A percentile compares a stretch with the other conserved stretches of the same genome.
Conservation (phyloP, 2,888 invertebrate species). For the Caenorhabditis sp. region DNA sequence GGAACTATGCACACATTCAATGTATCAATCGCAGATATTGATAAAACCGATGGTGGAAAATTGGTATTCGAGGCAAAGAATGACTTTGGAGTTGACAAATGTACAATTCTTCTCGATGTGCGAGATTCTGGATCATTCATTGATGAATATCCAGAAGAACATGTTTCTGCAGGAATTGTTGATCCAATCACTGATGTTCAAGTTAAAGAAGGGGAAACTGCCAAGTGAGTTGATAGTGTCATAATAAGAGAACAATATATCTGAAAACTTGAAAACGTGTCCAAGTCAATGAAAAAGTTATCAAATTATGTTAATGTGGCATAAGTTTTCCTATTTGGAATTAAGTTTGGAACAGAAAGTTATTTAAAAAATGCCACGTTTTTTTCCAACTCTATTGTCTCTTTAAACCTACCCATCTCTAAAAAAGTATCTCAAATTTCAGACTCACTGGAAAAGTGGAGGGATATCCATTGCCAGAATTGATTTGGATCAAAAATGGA, state of each 20-base stretch:
- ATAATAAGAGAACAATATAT: no score
- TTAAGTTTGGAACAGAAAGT: no score
- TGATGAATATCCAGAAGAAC: constrained; percentile 24
- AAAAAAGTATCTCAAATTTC: no score
- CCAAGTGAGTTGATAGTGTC: constrained; percentile 7
- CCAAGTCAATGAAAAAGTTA: no score
- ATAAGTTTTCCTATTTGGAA: no score
- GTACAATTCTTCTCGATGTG: constrained; percentile 40
- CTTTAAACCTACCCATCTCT: no score
- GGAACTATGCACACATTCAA: constrained; percentile 38
- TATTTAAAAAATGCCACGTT: no score
- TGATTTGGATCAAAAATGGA: constrained; percentile 67
- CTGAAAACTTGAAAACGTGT: no score
- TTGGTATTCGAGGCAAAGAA: constrained; percentile 47
- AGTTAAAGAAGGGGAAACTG: constrained; percentile 53
- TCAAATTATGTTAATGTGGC: no score
- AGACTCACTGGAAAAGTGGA: constrained; percentile 70
- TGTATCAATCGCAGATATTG: constrained; percentile 45
- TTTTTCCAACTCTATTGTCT: no score
- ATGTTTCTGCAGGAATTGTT: constrained; percentile 45
- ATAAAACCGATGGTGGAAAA: constrained; percentile 50
- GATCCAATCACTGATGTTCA: constrained; percentile 34
- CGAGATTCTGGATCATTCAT: constrained; percentile 34
- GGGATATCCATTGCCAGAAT: constrained; percentile 65
- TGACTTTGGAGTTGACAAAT: constrained; percentile 38